Percentiles rank a stretch among this genome's conserved stretches.
These are phyloP conservation scores for Tragulus kanchil DNA, from an alignment of 2,113 vertebrate genomes.

Conservation along the genomic window DNA sequence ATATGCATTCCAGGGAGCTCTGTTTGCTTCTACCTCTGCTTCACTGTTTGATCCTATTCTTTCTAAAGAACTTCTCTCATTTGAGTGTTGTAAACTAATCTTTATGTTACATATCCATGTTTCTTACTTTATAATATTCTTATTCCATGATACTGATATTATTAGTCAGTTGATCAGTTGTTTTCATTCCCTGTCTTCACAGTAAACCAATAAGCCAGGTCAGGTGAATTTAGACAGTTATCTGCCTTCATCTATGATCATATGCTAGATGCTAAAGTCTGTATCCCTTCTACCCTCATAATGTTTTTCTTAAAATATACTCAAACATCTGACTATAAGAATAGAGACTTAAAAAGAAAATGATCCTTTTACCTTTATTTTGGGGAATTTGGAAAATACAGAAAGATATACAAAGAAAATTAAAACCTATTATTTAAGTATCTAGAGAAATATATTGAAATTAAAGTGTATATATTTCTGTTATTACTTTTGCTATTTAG, in stretches of 20 bases:
- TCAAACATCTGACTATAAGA: neutral
- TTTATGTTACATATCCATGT: neutral
- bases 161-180: constrained; percentile 13
- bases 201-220: neutral
- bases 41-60: constrained; percentile 18
- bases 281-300: neutral
- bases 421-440: constrained; percentile 3
- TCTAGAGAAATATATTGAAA: constrained; percentile 40
- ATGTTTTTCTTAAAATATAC: constrained; percentile 30
- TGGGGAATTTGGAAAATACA: constrained; percentile 63
- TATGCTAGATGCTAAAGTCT: constrained; percentile 7
- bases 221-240: constrained; percentile 42
- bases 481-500: neutral
- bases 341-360: neutral
- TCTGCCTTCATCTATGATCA: neutral
- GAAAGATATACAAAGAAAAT: constrained; percentile 29
- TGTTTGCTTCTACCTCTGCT: neutral
- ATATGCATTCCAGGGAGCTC: neutral
- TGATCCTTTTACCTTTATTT: neutral
- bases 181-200: constrained; percentile 14
- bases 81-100: constrained; percentile 43
- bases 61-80: constrained; percentile 21
- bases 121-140: constrained; percentile 34
- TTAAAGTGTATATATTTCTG: constrained; percentile 48
- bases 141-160: neutral